Percentiles rank a stretch among this genome's conserved stretches.
Evolutionary conservation across 2,888 invertebrate genomes (phyloP).

Genomic region (Oscheius sp.): DNA sequence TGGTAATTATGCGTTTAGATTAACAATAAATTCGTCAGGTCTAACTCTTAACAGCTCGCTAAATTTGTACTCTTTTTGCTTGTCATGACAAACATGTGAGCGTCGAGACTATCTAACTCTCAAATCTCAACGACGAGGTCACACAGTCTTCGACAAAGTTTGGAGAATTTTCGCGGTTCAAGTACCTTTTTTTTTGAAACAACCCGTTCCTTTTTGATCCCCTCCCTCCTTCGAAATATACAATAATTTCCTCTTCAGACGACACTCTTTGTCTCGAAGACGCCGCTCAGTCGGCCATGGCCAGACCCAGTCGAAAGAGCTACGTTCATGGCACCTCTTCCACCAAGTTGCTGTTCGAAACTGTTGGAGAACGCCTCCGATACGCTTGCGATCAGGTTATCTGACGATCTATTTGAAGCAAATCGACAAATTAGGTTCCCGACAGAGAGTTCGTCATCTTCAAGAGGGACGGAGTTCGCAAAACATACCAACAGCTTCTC

Average conservation of each 20-base stretch:
- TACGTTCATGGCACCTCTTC: constrained; percentile 69
- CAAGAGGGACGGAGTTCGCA: constrained; percentile 65
- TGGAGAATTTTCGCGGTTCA: not conserved
- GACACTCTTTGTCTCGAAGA: constrained; percentile 60
- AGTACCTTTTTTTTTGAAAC: constrained; percentile 7
- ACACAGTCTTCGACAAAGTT: constrained; percentile 2
- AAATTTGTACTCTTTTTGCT: constrained; percentile 23
- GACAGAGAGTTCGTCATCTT: constrained; percentile 71
- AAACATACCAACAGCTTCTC: constrained; percentile 67
- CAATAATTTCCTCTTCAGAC: constrained; percentile 45
- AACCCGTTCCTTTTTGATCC: not conserved
- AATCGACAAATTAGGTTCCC: constrained; percentile 54
- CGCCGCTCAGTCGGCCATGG: constrained; percentile 57
- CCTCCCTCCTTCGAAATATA: not conserved
- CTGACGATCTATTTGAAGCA: constrained; percentile 8
- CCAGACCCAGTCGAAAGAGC: constrained; percentile 60
- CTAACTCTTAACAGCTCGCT: not conserved
- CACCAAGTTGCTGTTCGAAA: constrained; percentile 67
- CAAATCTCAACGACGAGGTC: constrained; percentile 31
- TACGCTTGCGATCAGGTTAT: constrained; percentile 63
- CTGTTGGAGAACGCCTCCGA: constrained; percentile 69
- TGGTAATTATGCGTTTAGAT: not conserved
- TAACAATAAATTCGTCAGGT: not conserved
- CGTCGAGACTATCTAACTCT: constrained; percentile 25
- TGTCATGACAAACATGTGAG: constrained; percentile 27